Evolutionary conservation across 2,888 invertebrate species (phyloP).

Genomic region (Platycheirus albimanus): DNA sequence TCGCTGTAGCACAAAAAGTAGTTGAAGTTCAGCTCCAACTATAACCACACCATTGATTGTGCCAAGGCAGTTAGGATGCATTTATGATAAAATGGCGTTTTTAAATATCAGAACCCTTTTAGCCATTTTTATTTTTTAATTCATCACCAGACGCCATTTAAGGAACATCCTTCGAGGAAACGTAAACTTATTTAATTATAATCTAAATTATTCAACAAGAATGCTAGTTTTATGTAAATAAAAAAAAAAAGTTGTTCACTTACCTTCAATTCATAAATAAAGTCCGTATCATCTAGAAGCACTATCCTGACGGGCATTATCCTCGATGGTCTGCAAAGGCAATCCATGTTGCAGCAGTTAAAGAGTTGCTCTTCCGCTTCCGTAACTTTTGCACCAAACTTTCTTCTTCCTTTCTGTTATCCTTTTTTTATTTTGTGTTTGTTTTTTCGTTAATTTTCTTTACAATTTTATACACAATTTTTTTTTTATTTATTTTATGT

Average conservation of each 20-base stretch:
- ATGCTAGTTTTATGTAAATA: neutral
- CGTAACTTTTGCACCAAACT: constrained; percentile 45
- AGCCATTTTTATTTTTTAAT: too few relatives aligned
- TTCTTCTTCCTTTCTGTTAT: constrained; percentile 34
- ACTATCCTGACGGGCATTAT: constrained; percentile 88
- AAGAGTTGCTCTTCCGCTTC: constrained; percentile 21
- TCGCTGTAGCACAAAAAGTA: too few relatives aligned
- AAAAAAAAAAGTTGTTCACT: constrained; percentile 80
- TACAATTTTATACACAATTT: constrained; percentile 21
- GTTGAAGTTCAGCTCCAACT: too few relatives aligned
- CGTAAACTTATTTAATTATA: too few relatives aligned
- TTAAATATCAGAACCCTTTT: too few relatives aligned
- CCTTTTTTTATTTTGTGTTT: neutral
- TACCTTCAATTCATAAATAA: constrained; percentile 95
- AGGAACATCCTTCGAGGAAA: too few relatives aligned
- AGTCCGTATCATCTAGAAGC: constrained; percentile 94
- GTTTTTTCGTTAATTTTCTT: constrained; percentile 35
- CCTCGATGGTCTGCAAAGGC: constrained; percentile 82
- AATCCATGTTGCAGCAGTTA: constrained; percentile 79
- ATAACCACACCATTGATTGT: too few relatives aligned
- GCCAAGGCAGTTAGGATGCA: too few relatives aligned
- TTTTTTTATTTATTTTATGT: constrained; percentile 25
- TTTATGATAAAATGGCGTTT: too few relatives aligned
- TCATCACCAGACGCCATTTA: too few relatives aligned
- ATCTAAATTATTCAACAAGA: too few relatives aligned